Evolutionary conservation across 2,888 invertebrate species (phyloP), one percentile per base, ranked within the genome.

Genomic region (Dorcus parallelipipedus): DNA sequence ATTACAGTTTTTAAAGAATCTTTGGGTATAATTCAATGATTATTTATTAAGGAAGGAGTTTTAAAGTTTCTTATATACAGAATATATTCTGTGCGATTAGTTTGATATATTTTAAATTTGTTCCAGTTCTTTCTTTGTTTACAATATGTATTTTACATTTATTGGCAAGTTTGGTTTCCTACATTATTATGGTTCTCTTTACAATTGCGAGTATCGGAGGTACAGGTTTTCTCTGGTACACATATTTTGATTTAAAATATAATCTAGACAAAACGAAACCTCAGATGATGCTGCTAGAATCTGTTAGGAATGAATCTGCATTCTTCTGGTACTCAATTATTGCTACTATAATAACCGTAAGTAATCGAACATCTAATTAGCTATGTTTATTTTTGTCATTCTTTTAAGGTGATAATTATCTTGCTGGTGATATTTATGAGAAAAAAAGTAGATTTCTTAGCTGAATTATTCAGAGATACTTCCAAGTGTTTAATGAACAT

Each of bases 401-500:
- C 62, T 63, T 80, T 82, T 54, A 74, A 91, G 91, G 76, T 89
- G 0, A 84, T 92, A 57, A 79, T 94, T 51, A 74, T 93, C 48
- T 78, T 91, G 40, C 81, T 93, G 43, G 85, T 93, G 38, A 85
- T 87, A 71, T 86, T 88, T 65, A 84, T 94, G 80, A 84, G 93
- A 52, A 89, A 91, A 68, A 86, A 93, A 69, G 86, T 96, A 0
- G 85, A 88, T 41, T 90, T 95, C 71, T 81, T 96, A 68, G 88
- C 93, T 0, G 87, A 89, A 17, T 79, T 97, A 59, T 96, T 97
- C 75, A 88, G 88, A 73, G 95, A 96, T 79, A 94, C 96, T 1
- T 93, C 94, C 9, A 87, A 89, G 70, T 96, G 95, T 73, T 83
- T 97, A 68, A 85, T 88, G 56, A 87, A 89, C 67, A 84, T 96